A percentile compares a stretch with the other conserved stretches of the same genome.
Evolutionary conservation across 2,113 vertebrate species (phyloP).

Genomic region (Podilymbus podiceps): DNA sequence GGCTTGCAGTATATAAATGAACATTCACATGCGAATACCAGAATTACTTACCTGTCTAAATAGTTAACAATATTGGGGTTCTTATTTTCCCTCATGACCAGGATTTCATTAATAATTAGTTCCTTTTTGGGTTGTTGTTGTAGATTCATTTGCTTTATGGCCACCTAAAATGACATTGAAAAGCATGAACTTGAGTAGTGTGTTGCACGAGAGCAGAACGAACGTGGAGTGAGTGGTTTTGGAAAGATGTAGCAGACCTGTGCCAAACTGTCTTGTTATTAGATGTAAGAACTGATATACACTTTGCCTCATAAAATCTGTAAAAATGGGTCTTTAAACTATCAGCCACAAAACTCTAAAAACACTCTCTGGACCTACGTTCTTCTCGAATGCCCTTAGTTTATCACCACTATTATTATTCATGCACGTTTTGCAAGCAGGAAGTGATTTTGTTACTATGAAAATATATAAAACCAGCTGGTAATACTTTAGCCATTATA

Average conservation of each 20-base stretch:
- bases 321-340: neutral
- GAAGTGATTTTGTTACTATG: neutral
- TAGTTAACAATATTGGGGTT: slow-evolving; percentile 99
- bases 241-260: neutral
- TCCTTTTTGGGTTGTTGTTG: slow-evolving; percentile 99
- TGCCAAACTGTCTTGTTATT: neutral
- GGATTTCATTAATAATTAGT: slow-evolving; percentile 99
- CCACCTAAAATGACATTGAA: slow-evolving; percentile 83
- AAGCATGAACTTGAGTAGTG: neutral
- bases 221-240: neutral
- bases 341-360: neutral
- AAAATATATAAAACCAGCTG: neutral
- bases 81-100: slow-evolving; percentile 99
- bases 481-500: neutral
- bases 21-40: neutral
- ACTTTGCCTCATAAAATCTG: neutral
- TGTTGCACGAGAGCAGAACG: neutral
- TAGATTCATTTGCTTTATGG: slow-evolving; percentile 99
- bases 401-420: neutral
- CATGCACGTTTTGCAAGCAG: neutral
- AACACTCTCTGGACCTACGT: neutral
- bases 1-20: neutral
- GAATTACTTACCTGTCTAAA: slow-evolving; percentile 90
- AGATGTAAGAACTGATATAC: neutral
- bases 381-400: neutral